Percentiles rank a stretch among this genome's conserved stretches.
These are phyloP conservation scores for Marmota monax DNA, from an alignment of 2,113 vertebrate species.

Conservation along the genomic window DNA sequence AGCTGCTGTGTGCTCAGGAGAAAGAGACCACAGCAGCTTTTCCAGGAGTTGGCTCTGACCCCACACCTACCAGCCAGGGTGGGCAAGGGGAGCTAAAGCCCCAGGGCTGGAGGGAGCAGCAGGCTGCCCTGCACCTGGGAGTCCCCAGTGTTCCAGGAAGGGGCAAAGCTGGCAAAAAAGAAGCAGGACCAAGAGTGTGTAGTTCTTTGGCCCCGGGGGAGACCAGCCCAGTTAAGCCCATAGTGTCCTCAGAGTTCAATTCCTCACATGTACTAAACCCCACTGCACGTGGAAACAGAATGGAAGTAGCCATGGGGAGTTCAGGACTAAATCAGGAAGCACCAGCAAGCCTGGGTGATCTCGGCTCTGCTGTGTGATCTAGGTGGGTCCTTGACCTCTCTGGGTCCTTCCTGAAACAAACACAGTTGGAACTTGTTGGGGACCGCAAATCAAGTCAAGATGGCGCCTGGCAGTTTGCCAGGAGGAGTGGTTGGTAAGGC, in stretches of 20 bases:
- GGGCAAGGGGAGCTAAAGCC: too few species aligned
- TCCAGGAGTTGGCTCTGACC: too few species aligned
- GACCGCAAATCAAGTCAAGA: too few species aligned
- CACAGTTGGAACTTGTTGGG: not conserved
- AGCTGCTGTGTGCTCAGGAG: too few species aligned
- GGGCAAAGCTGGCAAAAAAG: too few species aligned
- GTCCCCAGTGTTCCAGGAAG: too few species aligned
- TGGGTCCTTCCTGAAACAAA: not conserved
- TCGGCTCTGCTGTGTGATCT: not conserved
- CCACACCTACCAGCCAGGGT: too few species aligned
- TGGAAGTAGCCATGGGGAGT: accelerated
- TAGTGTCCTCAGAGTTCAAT: not conserved
- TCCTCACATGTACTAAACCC: not conserved
- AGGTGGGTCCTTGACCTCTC: not conserved
- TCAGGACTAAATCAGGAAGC: accelerated
- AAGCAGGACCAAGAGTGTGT: not conserved
- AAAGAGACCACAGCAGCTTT: too few species aligned
- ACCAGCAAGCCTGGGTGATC: not conserved
- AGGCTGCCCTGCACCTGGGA: too few species aligned
- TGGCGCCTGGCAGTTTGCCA: too few species aligned
- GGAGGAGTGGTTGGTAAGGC: too few species aligned
- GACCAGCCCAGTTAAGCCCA: not conserved
- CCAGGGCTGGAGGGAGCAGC: too few species aligned
- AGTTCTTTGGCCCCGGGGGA: not conserved
- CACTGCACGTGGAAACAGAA: not conserved